Evolutionary conservation across 2,888 invertebrate species (phyloP).

Genomic region (Laspeyria flexula): DNA sequence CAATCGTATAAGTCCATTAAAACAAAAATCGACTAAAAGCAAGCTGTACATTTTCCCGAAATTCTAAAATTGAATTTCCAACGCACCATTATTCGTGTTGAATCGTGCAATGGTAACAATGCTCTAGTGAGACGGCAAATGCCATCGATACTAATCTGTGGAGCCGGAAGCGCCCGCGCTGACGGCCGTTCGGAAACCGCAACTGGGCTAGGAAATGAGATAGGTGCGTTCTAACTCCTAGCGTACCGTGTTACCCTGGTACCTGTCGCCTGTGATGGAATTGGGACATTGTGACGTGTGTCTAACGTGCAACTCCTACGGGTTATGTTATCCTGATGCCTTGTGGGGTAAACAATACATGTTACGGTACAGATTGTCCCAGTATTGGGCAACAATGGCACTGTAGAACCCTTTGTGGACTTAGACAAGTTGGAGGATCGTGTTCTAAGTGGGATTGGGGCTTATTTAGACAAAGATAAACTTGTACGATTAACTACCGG

Average conservation of each 20-base stretch:
- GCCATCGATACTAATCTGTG: constrained; percentile 82
- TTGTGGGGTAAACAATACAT: constrained; percentile 10
- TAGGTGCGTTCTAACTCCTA: constrained; percentile 77
- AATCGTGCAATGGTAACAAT: constrained; percentile 76
- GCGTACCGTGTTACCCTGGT: constrained; percentile 55
- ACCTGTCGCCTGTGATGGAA: constrained; percentile 44
- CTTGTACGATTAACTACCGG: too few relatives aligned
- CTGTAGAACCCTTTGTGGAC: constrained; percentile 35
- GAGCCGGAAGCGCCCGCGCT: constrained; percentile 80
- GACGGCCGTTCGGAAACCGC: constrained; percentile 81
- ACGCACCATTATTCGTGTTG: constrained; percentile 42
- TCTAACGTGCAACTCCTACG: constrained; percentile 10
- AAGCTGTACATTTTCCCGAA: constrained; percentile 17
- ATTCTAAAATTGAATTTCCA: constrained; percentile 39
- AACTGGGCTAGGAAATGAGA: constrained; percentile 86
- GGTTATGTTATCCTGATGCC: constrained; percentile 12
- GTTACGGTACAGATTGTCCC: constrained; percentile 6
- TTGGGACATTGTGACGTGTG: constrained; percentile 44
- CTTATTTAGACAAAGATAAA: not conserved
- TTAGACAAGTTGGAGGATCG: constrained; percentile 20
- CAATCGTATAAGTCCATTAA: too few relatives aligned
- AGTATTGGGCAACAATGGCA: constrained; percentile 23
- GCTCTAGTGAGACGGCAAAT: constrained; percentile 76
- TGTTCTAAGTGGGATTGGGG: not conserved
- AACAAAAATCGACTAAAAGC: not conserved